Conservation (phyloP, 1,140 invertebrate genomes). For the Stegodyphus dumicola region DNA sequence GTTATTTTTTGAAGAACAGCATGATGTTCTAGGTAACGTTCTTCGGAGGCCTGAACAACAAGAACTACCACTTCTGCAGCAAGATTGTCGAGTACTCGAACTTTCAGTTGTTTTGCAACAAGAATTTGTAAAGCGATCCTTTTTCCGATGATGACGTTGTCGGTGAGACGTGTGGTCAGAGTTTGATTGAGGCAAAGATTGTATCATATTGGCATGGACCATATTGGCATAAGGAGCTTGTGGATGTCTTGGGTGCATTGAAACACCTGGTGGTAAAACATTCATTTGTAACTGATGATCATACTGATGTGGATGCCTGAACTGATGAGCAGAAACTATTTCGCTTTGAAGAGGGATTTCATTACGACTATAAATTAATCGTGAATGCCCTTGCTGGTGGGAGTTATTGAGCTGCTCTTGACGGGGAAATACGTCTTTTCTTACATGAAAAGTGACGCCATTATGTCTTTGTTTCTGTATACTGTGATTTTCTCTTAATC, state of each 20-base stretch:
- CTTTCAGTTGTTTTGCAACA: slow-evolving; percentile 5
- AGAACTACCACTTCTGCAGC: background rate
- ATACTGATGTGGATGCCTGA: background rate
- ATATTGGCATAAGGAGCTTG: slow-evolving; percentile 40
- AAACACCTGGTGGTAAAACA: slow-evolving; percentile 38
- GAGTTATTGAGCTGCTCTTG: background rate
- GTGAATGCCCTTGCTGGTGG: background rate
- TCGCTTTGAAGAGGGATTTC: background rate
- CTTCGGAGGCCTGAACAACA: slow-evolving; percentile 11
- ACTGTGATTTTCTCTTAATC: background rate
- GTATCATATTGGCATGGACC: slow-evolving; percentile 20
- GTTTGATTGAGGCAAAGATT: background rate
- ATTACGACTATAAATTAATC: background rate
- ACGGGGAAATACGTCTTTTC: background rate
- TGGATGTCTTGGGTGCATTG: slow-evolving; percentile 43
- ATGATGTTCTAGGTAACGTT: background rate
- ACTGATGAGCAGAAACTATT: background rate
- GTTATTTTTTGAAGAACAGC: background rate
- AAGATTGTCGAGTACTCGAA: background rate
- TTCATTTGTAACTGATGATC: background rate
- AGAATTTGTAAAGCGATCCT: background rate
- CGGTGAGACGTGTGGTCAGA: slow-evolving; percentile 1
- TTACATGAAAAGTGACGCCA: background rate
- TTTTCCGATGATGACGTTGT: slow-evolving; percentile 34
- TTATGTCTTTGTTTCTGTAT: background rate